A percentile compares a stretch with the other conserved stretches of the same genome.
Evolutionary conservation across 1,140 invertebrate species (phyloP).

Genomic region (Drosophila nannoptera): DNA sequence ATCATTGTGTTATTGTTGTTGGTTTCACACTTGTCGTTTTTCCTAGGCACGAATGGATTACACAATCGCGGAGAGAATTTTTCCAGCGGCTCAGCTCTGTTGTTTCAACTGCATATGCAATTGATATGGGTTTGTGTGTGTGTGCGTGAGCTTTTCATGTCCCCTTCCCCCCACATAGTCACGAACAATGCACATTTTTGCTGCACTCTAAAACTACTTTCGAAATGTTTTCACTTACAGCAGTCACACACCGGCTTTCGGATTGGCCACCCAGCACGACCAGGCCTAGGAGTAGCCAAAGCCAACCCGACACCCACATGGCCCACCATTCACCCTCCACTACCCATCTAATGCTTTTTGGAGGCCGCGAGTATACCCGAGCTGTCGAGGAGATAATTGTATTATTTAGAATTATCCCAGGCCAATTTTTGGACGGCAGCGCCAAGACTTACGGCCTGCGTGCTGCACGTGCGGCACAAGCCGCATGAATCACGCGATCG

Average conservation of each 20-base stretch:
- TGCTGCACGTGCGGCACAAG: constrained; percentile 25
- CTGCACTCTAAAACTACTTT: constrained; percentile 65
- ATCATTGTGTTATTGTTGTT: background rate
- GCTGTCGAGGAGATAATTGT: constrained; percentile 5
- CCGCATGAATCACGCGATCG: constrained; percentile 35
- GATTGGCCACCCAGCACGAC: constrained; percentile 36
- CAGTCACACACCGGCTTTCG: constrained; percentile 28
- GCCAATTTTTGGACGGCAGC: constrained; percentile 39
- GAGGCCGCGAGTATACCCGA: background rate
- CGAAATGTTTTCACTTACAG: constrained; percentile 70
- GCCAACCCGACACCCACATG: background rate
- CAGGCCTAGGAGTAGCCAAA: background rate
- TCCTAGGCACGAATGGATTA: background rate
- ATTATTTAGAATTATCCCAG: constrained; percentile 30
- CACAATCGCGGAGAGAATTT: constrained; percentile 3
- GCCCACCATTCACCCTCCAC: background rate
- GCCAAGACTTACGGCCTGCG: constrained; percentile 2
- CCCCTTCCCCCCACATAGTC: constrained; percentile 9
- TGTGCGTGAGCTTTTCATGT: background rate
- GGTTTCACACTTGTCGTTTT: background rate
- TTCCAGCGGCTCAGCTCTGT: background rate
- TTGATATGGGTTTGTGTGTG: background rate
- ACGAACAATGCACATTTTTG: constrained; percentile 35
- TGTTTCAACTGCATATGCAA: constrained; percentile 2
- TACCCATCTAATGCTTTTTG: constrained; percentile 2